These are phyloP conservation scores for Pseudococcus longispinus DNA, from an alignment of 2,888 invertebrate species.

Conservation along the genomic window DNA sequence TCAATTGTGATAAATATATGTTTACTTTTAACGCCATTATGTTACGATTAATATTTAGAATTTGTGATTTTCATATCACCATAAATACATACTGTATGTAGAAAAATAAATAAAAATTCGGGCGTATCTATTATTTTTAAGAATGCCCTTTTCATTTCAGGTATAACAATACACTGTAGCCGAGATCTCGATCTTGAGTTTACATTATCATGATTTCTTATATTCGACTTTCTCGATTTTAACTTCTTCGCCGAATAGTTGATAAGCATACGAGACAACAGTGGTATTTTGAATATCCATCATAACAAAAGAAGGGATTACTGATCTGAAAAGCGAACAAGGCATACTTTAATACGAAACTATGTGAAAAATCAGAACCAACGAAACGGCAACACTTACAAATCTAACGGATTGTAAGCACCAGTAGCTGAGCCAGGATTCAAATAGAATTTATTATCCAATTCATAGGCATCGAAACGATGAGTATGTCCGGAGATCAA, in stretches of 20 bases:
- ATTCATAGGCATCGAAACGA: conserved; percentile 96
- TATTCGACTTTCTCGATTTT: conserved; percentile 98
- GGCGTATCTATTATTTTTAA: conserved; percentile 3
- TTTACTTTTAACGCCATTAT: conserved; percentile 36
- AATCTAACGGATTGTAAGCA: conserved; percentile 91
- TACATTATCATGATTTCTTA: conserved; percentile 70
- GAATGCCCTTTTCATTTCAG: not conserved
- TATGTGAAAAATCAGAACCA: conserved; percentile 58
- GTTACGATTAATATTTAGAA: not conserved
- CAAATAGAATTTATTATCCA: conserved; percentile 98
- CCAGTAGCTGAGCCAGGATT: conserved; percentile 99
- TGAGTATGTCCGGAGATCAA: conserved; percentile 98
- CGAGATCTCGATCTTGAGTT: not conserved
- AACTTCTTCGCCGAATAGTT: conserved; percentile 96
- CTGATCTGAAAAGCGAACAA: conserved; percentile 68
- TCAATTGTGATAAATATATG: conserved; percentile 41
- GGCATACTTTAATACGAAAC: not conserved
- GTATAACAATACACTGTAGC: not conserved
- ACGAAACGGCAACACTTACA: conserved; percentile 68
- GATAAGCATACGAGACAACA: conserved; percentile 98
- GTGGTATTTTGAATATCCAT: conserved; percentile 99
- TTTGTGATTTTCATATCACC: conserved; percentile 35
- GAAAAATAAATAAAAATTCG: conserved; percentile 38
- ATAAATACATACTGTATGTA: conserved; percentile 14
- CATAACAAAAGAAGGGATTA: conserved; percentile 95